Evolutionary conservation across 2,797 vertebrate genomes (phyloP), one percentile per base, ranked within the genome.

Genomic region (Cossypha polioptera): DNA sequence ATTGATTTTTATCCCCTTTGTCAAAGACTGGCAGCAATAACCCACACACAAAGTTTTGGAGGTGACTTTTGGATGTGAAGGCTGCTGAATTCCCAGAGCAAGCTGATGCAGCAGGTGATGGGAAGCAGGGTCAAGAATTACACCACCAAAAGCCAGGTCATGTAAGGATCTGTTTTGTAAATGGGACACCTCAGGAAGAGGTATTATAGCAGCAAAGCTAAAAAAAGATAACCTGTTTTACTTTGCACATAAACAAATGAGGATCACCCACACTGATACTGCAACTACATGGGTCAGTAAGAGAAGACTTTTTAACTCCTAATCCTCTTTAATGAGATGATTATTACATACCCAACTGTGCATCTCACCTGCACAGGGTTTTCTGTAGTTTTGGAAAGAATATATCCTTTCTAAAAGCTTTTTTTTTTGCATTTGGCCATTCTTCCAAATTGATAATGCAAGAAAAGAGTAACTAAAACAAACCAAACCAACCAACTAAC

Each of bases 1-100:
- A 2, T 14, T 38, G 16, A 7, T 8, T 45, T 53, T 35, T 54
- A 6, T 0, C 0, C 13, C 0, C 1, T 35, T 20, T 48, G 9
- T 50, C 18, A 72, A 65, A 72, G n/a, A 45, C 19, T 13, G 3
- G 11, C 9, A 69, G 12, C 15, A 43, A 43, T 31, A 85, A 43
- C 17, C 25, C 24, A 35, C 3, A 21, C 33, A 43, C 11, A 65
- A 65, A 40, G 2, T 21, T 43, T 9, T 43, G 43, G 35, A 50
- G 5, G 4, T 62, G 13, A 42, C 42, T 68, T 50, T n/a, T 31
- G 55, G 10, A 45, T 47, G 29, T 7, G n/a, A 33, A 5, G 42
- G 15, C 29, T 77, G 26, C 11, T 71, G 71, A 61, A 68, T 35
- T 6, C 24, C 19, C 17, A 31, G 62, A 67, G 62, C 43, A 65